These are phyloP conservation scores for Eupithecia exiguata DNA, from an alignment of 2,888 invertebrate species.

Conservation along the genomic window DNA sequence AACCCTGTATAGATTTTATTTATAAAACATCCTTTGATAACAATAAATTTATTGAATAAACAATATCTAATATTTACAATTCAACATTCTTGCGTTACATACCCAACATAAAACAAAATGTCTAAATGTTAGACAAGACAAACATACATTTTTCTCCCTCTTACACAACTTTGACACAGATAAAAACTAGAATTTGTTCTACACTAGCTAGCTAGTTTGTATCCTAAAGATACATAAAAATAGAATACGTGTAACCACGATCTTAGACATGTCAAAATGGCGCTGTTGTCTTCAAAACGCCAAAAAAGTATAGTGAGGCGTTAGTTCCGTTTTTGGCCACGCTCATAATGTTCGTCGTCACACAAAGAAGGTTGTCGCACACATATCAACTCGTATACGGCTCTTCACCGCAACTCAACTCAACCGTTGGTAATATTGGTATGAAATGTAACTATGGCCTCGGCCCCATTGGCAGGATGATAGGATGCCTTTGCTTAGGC, in stretches of 20 bases:
- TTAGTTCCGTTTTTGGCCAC: background rate
- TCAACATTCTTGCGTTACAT: conserved; percentile 9
- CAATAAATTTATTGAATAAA: conserved; percentile 36
- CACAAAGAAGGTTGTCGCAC: background rate
- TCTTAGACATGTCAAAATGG: background rate
- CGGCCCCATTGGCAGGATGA: too few relatives aligned
- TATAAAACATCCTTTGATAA: conserved; percentile 15
- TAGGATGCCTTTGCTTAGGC: too few relatives aligned
- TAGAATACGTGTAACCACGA: background rate
- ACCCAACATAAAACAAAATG: conserved; percentile 7
- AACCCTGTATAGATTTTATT: too few relatives aligned
- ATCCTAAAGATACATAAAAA: background rate
- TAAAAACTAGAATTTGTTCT: conserved; percentile 7
- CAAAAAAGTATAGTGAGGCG: background rate
- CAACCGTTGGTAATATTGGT: too few relatives aligned
- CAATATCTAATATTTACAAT: conserved; percentile 44
- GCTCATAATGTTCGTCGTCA: background rate
- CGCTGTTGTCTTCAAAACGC: background rate
- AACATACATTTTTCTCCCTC: background rate
- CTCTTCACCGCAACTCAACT: background rate
- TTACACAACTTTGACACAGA: conserved; percentile 7
- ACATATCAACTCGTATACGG: background rate
- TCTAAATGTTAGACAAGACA: conserved; percentile 30
- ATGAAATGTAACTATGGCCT: too few relatives aligned
- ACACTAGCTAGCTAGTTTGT: background rate